phyloP scores from a whole-genome alignment of 2,888 invertebrate species.

The Drosophila fulvimacula region DNA sequence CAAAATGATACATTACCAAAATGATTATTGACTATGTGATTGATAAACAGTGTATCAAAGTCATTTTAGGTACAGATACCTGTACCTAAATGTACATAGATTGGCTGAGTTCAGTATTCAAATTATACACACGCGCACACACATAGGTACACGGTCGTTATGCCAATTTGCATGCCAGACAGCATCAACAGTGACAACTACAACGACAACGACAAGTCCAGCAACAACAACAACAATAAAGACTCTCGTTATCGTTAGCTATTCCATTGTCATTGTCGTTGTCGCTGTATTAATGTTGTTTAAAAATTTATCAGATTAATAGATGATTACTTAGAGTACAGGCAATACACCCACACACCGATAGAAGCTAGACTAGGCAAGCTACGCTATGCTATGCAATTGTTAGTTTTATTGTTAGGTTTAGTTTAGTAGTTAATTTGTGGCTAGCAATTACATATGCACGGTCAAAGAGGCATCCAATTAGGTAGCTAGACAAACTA shows the following conservation, averaged over 20 bases:
- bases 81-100: not conserved
- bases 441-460: conserved; percentile 62
- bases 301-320: conserved; percentile 55
- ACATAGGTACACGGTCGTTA: conserved; percentile 33
- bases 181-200: conserved; percentile 14
- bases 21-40: no score
- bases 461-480: conserved; percentile 31
- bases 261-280: conserved; percentile 12
- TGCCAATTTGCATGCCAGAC: conserved; percentile 66
- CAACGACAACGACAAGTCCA: conserved; percentile 14
- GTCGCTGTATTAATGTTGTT: conserved; percentile 45
- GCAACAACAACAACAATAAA: conserved; percentile 12
- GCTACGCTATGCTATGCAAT: conserved; percentile 44
- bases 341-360: conserved; percentile 47
- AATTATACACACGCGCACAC: not conserved
- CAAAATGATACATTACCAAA: no score
- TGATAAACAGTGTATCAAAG: no score
- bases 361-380: conserved; percentile 18
- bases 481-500: conserved; percentile 46
- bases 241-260: not conserved
- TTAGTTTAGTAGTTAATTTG: conserved; percentile 48
- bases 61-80: not conserved
- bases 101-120: not conserved
- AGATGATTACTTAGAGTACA: conserved; percentile 54
- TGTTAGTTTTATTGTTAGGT: conserved; percentile 46